These are phyloP conservation scores for Podiceps cristatus DNA, from an alignment of 2,113 vertebrate genomes.

Conservation along the genomic window DNA sequence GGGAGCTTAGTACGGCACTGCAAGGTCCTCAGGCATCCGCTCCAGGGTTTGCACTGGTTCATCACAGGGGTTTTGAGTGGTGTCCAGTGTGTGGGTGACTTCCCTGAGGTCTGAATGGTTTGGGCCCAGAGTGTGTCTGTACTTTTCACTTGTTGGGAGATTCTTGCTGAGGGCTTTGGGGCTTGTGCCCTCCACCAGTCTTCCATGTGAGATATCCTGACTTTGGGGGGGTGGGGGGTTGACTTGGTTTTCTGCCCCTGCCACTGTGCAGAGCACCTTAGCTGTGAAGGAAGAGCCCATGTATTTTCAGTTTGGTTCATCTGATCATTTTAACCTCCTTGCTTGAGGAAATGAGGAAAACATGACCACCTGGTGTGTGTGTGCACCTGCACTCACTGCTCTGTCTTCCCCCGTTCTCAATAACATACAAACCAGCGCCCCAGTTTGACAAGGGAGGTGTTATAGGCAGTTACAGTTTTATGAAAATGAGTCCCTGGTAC, in stretches of 20 bases:
- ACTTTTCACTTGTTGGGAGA: neutral
- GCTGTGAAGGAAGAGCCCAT: neutral
- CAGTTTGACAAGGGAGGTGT: neutral
- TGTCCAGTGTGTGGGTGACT: neutral
- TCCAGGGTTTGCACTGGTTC: neutral
- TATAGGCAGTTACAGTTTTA: neutral
- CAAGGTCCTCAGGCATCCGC: neutral
- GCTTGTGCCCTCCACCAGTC: neutral
- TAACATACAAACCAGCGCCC: neutral
- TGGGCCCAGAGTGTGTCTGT: fast-evolving
- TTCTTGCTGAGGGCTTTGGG: neutral
- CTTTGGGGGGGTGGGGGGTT: fast-evolving
- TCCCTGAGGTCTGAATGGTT: neutral
- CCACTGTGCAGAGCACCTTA: neutral
- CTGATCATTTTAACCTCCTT: neutral
- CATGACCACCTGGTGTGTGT: neutral
- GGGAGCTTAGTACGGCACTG: fast-evolving
- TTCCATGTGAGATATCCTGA: neutral
- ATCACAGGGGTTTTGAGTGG: neutral
- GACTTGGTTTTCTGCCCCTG: neutral
- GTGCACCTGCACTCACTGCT: fast-evolving
- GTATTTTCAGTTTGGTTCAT: neutral
- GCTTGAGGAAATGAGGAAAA: neutral
- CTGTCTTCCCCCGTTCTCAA: neutral
- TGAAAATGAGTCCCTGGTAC: neutral